Evolutionary conservation across 2,797 vertebrate species (phyloP).

Genomic region (Lithobates sylvaticus): DNA sequence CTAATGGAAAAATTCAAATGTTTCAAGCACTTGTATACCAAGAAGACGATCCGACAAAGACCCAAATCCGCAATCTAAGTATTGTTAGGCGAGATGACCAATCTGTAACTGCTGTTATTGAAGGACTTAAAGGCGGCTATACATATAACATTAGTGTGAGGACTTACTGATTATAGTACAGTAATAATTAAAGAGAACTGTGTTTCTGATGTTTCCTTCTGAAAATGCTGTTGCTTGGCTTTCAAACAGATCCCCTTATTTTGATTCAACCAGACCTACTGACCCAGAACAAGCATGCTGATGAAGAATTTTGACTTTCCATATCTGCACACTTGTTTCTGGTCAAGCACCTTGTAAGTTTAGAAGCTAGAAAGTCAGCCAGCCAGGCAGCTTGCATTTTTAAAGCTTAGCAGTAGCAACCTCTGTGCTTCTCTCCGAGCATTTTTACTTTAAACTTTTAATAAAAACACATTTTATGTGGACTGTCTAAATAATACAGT

Average conservation of each 20-base stretch:
- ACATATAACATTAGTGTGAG: slow-evolving; percentile 92
- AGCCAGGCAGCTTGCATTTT: no score
- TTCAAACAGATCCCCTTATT: not conserved
- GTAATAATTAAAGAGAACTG: not conserved
- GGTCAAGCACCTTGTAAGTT: no score
- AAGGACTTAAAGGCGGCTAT: slow-evolving; percentile 92
- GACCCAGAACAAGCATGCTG: no score
- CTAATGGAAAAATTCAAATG: slow-evolving; percentile 91
- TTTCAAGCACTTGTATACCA: slow-evolving; percentile 88
- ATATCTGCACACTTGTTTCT: not conserved
- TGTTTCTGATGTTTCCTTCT: not conserved
- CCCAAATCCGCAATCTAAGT: slow-evolving; percentile 81
- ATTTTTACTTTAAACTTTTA: no score
- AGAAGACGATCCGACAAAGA: slow-evolving; percentile 79
- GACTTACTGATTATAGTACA: not conserved
- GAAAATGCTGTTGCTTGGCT: not conserved
- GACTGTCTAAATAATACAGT: no score
- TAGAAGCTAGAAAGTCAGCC: no score
- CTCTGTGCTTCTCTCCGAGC: no score
- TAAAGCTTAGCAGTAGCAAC: no score
- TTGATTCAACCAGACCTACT: no score
- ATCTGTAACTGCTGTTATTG: slow-evolving; percentile 84
- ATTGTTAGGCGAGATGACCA: slow-evolving; percentile 80
- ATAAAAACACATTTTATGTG: no score
- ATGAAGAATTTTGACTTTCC: not conserved